Conservation (phyloP, 2,113 vertebrate genomes). For the Sakesphorus luctuosus region DNA sequence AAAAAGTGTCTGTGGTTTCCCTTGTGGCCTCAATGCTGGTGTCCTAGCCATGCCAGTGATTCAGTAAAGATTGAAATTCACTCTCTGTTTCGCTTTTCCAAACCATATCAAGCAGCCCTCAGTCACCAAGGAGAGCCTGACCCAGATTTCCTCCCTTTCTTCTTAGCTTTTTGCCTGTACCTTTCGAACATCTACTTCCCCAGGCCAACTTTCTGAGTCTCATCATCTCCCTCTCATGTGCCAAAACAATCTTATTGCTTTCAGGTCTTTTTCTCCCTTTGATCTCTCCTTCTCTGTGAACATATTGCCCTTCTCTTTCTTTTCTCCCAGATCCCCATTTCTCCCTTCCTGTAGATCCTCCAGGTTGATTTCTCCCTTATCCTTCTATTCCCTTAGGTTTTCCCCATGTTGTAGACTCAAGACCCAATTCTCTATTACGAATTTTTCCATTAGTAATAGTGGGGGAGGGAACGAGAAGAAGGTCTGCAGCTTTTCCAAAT, state of each 20-base stretch:
- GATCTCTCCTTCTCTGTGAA: conserved; percentile 53
- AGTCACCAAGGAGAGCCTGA: conserved; percentile 53
- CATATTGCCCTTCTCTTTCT: conserved; percentile 46
- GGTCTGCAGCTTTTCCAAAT: conserved; percentile 27
- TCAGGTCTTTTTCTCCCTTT: conserved; percentile 55
- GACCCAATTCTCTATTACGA: not conserved
- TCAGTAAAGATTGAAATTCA: not conserved
- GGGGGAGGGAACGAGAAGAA: not conserved
- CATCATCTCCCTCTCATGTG: conserved; percentile 31
- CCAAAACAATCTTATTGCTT: conserved; percentile 52
- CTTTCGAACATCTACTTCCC: conserved; percentile 30
- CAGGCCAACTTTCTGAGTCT: conserved; percentile 47
- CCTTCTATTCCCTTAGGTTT: conserved; percentile 45
- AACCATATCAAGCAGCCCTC: not conserved
- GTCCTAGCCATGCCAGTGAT: not conserved
- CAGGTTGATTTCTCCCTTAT: conserved; percentile 38
- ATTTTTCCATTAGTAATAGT: not conserved
- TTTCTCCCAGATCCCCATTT: conserved; percentile 38
- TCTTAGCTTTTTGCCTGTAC: conserved; percentile 33
- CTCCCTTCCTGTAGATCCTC: conserved; percentile 35
- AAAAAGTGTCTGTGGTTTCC: not conserved
- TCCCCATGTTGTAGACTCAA: conserved; percentile 11
- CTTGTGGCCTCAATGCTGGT: not conserved
- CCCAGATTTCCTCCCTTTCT: conserved; percentile 59
- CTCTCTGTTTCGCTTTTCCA: not conserved